Conservation (phyloP, 2,797 vertebrate genomes). For the Gallinago solitaria region DNA sequence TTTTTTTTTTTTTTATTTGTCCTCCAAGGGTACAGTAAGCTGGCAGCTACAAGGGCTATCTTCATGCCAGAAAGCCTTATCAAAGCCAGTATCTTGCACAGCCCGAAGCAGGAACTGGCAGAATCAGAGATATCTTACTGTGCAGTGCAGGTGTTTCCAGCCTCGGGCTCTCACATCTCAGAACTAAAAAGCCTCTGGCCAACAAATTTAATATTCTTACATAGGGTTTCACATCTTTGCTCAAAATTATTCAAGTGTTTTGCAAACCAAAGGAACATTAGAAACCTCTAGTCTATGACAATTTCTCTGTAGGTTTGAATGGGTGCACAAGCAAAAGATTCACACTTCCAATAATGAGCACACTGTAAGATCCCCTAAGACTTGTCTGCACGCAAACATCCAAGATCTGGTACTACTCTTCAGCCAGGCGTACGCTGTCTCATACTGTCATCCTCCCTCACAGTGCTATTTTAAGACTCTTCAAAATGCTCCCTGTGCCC, state of each 20-base stretch:
- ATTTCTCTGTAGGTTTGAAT: background rate
- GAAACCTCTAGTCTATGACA: background rate
- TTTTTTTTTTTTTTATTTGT: background rate
- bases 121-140: background rate
- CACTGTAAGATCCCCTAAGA: background rate
- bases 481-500: background rate
- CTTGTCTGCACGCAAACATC: background rate
- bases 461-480: background rate
- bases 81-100: background rate
- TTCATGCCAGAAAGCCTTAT: background rate
- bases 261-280: background rate
- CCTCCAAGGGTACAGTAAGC: background rate
- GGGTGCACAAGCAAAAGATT: background rate
- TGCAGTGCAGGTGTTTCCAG: background rate
- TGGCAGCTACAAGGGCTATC: background rate
- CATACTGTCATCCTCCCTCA: background rate
- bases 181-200: background rate
- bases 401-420: background rate
- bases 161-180: background rate
- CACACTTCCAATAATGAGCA: background rate
- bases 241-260: accelerated
- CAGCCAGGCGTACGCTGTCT: background rate
- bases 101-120: constrained; percentile 9
- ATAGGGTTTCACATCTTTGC: background rate
- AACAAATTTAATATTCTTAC: background rate